Evolutionary conservation across 1,140 invertebrate species (phyloP).

Genomic region (Scaptomyza hsui): DNA sequence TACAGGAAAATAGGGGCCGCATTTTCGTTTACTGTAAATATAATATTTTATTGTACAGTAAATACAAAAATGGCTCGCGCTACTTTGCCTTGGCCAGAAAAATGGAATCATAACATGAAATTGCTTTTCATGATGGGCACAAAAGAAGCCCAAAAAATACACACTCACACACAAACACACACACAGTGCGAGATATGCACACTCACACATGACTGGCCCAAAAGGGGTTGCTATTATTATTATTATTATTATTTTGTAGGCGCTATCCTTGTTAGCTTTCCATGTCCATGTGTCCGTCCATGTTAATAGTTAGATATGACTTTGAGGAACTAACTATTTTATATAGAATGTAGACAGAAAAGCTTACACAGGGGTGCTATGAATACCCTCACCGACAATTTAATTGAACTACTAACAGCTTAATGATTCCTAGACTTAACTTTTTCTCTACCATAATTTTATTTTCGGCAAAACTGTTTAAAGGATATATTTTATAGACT

Average conservation of each 20-base stretch:
- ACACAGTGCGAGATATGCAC: conserved; percentile 13
- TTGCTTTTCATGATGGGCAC: conserved; percentile 75
- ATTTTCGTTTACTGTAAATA: conserved; percentile 77
- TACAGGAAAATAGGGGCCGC: conserved; percentile 26
- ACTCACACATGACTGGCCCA: conserved; percentile 41
- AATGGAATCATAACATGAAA: conserved; percentile 81
- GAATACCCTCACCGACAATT: not conserved
- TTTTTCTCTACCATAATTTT: too few relatives aligned
- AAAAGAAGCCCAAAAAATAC: conserved; percentile 39
- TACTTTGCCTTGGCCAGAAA: conserved; percentile 67
- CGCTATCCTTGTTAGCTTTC: conserved; percentile 9
- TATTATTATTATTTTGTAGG: conserved; percentile 6
- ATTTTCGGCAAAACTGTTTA: too few relatives aligned
- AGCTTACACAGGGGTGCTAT: not conserved
- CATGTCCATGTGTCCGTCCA: conserved; percentile 38
- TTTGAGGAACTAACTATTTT: conserved; percentile 62
- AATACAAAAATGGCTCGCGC: conserved; percentile 66
- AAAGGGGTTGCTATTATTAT: conserved; percentile 30
- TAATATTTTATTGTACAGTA: conserved; percentile 81
- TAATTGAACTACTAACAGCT: not conserved
- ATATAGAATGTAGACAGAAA: conserved; percentile 27
- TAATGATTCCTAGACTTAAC: not conserved
- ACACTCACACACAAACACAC: conserved; percentile 5
- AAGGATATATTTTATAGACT: too few relatives aligned
- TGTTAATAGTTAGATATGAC: conserved; percentile 67